Evolutionary conservation across 1,140 invertebrate species (phyloP).

Genomic region (Drosophila asahinai): DNA sequence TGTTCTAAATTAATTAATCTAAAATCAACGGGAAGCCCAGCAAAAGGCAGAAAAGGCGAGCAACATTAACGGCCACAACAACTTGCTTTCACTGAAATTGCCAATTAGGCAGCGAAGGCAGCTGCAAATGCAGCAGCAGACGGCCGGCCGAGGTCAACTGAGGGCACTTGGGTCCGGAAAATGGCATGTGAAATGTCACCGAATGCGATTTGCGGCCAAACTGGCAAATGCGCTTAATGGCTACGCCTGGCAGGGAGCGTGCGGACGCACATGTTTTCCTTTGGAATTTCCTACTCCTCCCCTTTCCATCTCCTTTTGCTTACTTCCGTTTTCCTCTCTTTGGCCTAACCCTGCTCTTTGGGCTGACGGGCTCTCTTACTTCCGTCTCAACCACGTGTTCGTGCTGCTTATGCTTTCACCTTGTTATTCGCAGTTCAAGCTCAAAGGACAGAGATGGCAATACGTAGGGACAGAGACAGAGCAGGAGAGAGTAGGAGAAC

Average conservation of each 20-base stretch:
- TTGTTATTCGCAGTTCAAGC: conserved; percentile 68
- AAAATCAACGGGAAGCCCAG: conserved; percentile 34
- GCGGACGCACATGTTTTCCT: conserved; percentile 33
- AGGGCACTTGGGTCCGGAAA: conserved; percentile 19
- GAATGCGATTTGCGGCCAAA: conserved; percentile 34
- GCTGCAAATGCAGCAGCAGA: conserved; percentile 39
- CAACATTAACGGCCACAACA: conserved; percentile 18
- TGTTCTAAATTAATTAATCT: conserved; percentile 67
- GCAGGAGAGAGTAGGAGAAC: background rate
- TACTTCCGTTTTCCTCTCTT: background rate
- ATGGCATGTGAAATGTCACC: conserved; percentile 33
- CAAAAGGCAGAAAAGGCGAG: background rate
- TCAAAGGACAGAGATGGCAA: conserved; percentile 10
- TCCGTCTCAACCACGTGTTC: conserved; percentile 60
- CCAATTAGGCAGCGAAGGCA: conserved; percentile 35
- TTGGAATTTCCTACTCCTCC: background rate
- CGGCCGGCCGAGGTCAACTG: conserved; percentile 43
- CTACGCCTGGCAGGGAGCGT: background rate
- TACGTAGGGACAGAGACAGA: conserved; percentile 1
- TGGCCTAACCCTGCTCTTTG: conserved; percentile 23
- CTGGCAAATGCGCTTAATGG: conserved; percentile 21
- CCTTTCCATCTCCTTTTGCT: conserved; percentile 8
- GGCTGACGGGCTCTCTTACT: conserved; percentile 23
- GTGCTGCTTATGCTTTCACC: conserved; percentile 57
- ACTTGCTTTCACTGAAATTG: conserved; percentile 43